Evolutionary conservation across 2,797 vertebrate genomes (phyloP), one percentile per base, ranked within the genome.

Genomic region (Neopelma chrysocephalum): DNA sequence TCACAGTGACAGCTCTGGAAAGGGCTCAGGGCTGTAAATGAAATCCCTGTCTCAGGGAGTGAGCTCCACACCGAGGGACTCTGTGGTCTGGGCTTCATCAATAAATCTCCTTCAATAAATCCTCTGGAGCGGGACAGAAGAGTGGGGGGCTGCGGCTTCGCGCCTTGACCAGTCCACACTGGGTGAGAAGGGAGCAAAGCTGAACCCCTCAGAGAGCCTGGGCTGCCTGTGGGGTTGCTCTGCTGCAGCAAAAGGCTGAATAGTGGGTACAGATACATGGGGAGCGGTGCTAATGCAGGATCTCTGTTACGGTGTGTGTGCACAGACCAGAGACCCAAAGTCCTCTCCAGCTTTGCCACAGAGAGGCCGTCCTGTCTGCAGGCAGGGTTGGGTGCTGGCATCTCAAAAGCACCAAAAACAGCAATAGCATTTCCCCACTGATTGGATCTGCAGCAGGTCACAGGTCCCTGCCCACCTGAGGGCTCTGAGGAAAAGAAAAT

Each of bases 21-120:
- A 90, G 86, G 75, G 82, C 86, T 82, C 22, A 7, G 61, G 79
- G 86, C 90, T 93, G 54, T 76, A 64, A 93, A 92, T 62, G 83
- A 87, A 87, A 93, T 42, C 60, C 50, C 50, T 94, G 73, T 77
- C 81, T 84, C 43, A 1, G 43, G 26, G 42, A 89, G 38, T 0
- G 1, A 93, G 86, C 89, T 87, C 66, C 61, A 23, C 60, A 13
- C 45, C n/a, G 81, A 66, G 48, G 51, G 29, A 11, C 77, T 79
- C 90, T 70, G 62, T 34, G 83, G 36, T 73, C 90, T 93, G 91
- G 60, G 75, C 72, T 87, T 71, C 72, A 40, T 80, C 92, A 50
- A 13, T 85, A 78, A 87, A 96, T 95, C 70, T 81, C 45, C 31
- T 70, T 61, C 72, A 32, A 53, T 95, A 94, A 96, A 90, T 94